phyloP scores from a whole-genome alignment of 2,797 vertebrate species.

The Clarias fuscus region DNA sequence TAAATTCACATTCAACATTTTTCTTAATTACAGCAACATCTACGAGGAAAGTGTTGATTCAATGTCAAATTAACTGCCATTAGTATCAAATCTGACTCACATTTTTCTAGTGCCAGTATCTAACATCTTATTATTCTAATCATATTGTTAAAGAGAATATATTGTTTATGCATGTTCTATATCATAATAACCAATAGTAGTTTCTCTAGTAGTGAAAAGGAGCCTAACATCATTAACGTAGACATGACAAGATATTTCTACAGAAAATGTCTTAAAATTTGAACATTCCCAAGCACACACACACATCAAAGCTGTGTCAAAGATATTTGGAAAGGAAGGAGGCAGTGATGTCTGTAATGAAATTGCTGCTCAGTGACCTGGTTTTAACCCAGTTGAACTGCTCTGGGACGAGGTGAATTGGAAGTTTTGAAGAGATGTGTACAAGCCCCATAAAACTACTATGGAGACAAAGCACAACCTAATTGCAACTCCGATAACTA shows the following conservation, averaged over 20 bases:
- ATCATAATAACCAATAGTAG: not conserved
- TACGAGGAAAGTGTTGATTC: not conserved
- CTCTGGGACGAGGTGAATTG: constrained; percentile 11
- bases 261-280: not conserved
- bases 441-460: not conserved
- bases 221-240: not conserved
- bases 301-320: not conserved
- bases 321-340: constrained; percentile 6
- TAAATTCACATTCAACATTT: not conserved
- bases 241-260: not conserved
- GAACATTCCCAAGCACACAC: not conserved
- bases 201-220: not conserved
- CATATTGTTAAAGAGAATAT: not conserved
- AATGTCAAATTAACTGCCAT: not conserved
- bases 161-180: not conserved
- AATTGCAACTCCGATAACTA: not conserved
- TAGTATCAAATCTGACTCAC: not conserved
- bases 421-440: constrained; percentile 11
- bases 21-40: not conserved
- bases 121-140: not conserved
- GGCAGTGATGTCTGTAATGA: constrained; percentile 31
- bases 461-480: not conserved
- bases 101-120: not conserved
- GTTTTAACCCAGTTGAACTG: not conserved
- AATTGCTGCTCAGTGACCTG: constrained; percentile 15